Percentiles rank a stretch among this genome's conserved stretches.
Evolutionary conservation across 2,797 vertebrate species (phyloP).

Genomic region (Agapornis canus): DNA sequence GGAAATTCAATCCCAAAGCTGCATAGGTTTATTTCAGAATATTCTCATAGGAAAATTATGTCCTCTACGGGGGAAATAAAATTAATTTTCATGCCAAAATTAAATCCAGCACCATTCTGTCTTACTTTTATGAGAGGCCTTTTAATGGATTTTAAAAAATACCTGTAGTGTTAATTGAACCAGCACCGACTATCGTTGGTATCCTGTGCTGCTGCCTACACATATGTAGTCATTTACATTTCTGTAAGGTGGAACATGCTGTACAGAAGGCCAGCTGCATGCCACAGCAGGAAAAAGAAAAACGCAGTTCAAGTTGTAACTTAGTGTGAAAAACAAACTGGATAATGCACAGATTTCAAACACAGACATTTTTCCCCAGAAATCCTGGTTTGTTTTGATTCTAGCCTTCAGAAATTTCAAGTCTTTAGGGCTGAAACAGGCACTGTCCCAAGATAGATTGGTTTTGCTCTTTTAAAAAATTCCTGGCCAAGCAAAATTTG

Average conservation of each 20-base stretch:
- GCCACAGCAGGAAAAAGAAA: background rate
- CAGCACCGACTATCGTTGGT: background rate
- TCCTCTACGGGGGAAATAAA: background rate
- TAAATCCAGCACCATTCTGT: background rate
- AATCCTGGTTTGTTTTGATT: background rate
- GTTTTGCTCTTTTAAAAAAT: background rate
- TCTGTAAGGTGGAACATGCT: background rate
- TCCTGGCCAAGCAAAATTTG: background rate
- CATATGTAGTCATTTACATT: background rate
- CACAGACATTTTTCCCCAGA: background rate
- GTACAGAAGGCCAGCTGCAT: background rate
- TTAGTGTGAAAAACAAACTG: background rate
- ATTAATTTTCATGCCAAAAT: background rate
- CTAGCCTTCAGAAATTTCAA: background rate
- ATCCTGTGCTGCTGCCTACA: background rate
- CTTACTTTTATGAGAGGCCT: background rate
- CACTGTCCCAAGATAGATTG: background rate
- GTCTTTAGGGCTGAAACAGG: background rate
- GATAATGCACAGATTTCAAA: background rate
- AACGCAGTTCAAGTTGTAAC: background rate
- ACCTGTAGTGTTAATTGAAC: background rate
- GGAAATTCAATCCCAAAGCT: background rate
- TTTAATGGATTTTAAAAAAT: background rate
- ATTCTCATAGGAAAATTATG: background rate
- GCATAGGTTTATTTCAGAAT: background rate